Percentiles rank a stretch among this genome's conserved stretches.
These are phyloP conservation scores for Pseudoips prasinana DNA, from an alignment of 2,888 invertebrate species.

Conservation along the genomic window DNA sequence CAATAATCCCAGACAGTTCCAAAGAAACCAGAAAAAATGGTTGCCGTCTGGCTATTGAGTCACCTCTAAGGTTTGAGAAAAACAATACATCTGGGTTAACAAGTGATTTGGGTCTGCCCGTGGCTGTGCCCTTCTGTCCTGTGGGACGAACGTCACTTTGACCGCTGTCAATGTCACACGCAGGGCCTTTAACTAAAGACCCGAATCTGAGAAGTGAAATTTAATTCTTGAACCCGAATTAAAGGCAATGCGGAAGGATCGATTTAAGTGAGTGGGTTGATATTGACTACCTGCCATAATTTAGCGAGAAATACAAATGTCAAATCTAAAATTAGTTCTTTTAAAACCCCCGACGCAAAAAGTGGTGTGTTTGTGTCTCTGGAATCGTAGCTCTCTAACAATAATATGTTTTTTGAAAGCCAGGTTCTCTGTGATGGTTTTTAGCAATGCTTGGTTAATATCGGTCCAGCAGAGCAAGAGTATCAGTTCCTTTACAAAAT, in stretches of 20 bases:
- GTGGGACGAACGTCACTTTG: conserved; percentile 40
- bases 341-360: no score
- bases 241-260: conserved; percentile 5
- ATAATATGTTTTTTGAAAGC: no score
- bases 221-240: conserved; percentile 20
- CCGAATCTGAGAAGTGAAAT: conserved; percentile 13
- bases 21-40: no score
- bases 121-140: conserved; percentile 16
- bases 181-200: conserved; percentile 19
- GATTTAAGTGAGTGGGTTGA: not conserved
- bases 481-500: no score
- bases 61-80: conserved; percentile 19
- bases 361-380: no score
- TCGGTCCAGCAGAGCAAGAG: no score
- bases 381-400: no score
- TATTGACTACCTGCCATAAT: not conserved
- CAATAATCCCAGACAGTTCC: no score
- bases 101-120: conserved; percentile 36
- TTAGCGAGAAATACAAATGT: conserved; percentile 14
- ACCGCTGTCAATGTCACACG: conserved; percentile 58
- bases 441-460: no score
- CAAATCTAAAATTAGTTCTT: no score
- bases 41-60: no score
- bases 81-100: conserved; percentile 31
- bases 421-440: no score